Evolutionary conservation across 2,888 invertebrate species (phyloP).

Genomic region (Leptodirus hochenwartii): DNA sequence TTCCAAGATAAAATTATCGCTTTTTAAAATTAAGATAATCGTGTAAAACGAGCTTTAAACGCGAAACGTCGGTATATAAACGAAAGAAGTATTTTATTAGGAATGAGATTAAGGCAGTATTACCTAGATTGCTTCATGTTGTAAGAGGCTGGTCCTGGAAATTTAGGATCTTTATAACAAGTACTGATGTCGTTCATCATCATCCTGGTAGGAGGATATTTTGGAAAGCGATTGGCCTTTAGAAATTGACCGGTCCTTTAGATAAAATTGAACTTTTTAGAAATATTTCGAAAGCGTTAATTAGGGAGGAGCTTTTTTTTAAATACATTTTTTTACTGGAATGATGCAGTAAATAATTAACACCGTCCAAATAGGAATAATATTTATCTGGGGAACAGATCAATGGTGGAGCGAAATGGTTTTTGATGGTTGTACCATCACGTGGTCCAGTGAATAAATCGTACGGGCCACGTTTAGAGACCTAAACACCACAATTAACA

Average conservation of each 20-base stretch:
- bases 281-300: constrained; percentile 1
- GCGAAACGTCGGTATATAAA: too few relatives aligned
- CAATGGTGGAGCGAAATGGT: constrained; percentile 27
- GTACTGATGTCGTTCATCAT: constrained; percentile 31
- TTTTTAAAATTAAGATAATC: too few relatives aligned
- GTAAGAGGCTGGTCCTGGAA: constrained; percentile 35
- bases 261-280: constrained; percentile 3
- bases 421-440: constrained; percentile 32
- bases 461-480: constrained; percentile 23
- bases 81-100: too few relatives aligned
- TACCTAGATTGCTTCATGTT: constrained; percentile 7
- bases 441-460: constrained; percentile 30
- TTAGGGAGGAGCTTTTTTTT: constrained; percentile 1
- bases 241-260: constrained; percentile 20
- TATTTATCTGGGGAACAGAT: constrained; percentile 18
- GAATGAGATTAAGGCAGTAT: too few relatives aligned
- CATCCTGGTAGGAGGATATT: constrained; percentile 27
- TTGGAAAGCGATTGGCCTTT: constrained; percentile 20
- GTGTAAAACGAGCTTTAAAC: too few relatives aligned
- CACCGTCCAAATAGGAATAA: constrained; percentile 16
- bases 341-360: constrained; percentile 19
- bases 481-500: constrained; percentile 10
- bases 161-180: constrained; percentile 28
- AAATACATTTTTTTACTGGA: constrained; percentile 11
- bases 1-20: too few relatives aligned